Percentiles rank a stretch among this genome's conserved stretches.
Evolutionary conservation across 2,113 vertebrate species (phyloP).

Genomic region (Ariopsis seemanni): DNA sequence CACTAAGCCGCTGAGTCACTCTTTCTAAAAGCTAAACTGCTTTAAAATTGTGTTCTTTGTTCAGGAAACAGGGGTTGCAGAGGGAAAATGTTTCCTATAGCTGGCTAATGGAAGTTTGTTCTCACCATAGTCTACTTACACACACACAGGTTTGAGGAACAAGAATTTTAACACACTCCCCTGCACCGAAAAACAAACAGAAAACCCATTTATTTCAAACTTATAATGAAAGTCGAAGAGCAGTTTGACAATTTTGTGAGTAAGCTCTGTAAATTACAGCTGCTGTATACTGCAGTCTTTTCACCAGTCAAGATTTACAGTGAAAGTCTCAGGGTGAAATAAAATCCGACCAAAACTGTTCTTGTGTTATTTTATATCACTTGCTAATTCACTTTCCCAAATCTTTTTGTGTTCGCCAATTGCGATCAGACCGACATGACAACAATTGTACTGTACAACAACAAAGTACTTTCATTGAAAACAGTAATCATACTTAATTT

Average conservation of each 20-base stretch:
- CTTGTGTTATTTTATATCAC: not conserved
- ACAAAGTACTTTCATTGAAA: not conserved
- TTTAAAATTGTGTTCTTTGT: not conserved
- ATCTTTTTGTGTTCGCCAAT: not conserved
- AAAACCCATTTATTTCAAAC: slow-evolving; percentile 1
- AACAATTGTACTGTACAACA: not conserved
- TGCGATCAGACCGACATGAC: not conserved
- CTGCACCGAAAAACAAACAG: not conserved
- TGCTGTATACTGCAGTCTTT: not conserved
- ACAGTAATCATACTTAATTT: not conserved
- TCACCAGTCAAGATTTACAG: not conserved
- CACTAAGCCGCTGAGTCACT: slow-evolving; percentile 23
- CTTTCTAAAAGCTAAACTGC: slow-evolving; percentile 3
- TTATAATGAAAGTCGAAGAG: not conserved
- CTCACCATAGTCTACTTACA: not conserved
- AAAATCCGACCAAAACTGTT: not conserved
- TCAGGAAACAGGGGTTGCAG: not conserved
- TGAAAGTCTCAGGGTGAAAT: not conserved
- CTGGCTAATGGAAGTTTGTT: slow-evolving; percentile 8
- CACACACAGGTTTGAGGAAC: not conserved
- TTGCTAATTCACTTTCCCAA: not conserved
- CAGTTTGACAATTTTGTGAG: not conserved
- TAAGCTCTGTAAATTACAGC: not conserved
- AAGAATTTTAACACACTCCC: not conserved
- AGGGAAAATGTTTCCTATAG: slow-evolving; percentile 2